Base-by-base conservation (phyloP, 2,888 invertebrate species). In the Parapristionchus giblindavisi region DNA sequence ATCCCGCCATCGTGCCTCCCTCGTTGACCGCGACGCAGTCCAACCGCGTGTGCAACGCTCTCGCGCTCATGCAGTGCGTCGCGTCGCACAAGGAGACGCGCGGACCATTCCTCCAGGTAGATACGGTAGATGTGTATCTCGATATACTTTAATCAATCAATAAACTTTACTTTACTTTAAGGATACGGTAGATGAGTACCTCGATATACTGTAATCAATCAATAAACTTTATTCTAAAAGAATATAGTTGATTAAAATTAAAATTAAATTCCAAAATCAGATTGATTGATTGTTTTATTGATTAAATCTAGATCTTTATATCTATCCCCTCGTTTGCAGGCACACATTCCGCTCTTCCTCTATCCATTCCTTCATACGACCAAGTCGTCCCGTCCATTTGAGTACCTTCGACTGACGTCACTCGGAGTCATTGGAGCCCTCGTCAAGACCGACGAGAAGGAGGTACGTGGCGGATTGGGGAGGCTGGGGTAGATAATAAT, bases 21-120 rank as follows among this genome's bases (percentile, higher is more conserved):
- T 96, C 96, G 29, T 91, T 99, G 76, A 96, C 96, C 34, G 91
- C 98, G 43, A 95, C 96, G 89, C 99, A 99, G 89, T 98, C 98
- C 78, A 99, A 99, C 90, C 91, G 99, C 79, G 99, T 99, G 1
- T 99, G 99, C 89, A 99, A 99, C 91, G 99, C 99, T 2, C 90
- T 99, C 73, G 99, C 99, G 1, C 91, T 99, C 78, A 91, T 99
- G 88, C 99, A 99, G 89, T 99, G 99, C 90, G 96, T 99, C 21
- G 99, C 99, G 1, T 97, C 98, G n/a, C 99, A 99, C 89, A 95
- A 95, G 1, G 98, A 99, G 89, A 99, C 99, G 0, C 91, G 99
- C 84, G 95, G 95, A 61, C 94, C 94, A 77, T 99, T 99, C 89
- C 91, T 91, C 56, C 89, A 90, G 87, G 90, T 73, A 27, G n/a